Conservation (phyloP, 1,140 invertebrate species). For the Trichogramma pretiosum region DNA sequence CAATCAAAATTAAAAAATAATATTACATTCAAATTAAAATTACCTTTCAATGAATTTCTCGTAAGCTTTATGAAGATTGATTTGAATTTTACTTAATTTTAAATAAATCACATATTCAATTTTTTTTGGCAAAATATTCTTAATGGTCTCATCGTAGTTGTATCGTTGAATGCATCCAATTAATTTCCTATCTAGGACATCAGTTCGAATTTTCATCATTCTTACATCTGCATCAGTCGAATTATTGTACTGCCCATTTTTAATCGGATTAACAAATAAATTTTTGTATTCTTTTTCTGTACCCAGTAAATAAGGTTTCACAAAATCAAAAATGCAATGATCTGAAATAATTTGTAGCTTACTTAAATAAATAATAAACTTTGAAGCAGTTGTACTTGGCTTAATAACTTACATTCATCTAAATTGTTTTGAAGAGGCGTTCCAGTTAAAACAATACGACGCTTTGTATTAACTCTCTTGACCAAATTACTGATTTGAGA, state of each 20-base stretch:
- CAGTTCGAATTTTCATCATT: conserved; percentile 87
- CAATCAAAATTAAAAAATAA: too few species aligned
- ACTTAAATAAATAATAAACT: conserved; percentile 9
- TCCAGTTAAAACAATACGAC: conserved; percentile 84
- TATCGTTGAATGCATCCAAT: conserved; percentile 80
- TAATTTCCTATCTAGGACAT: conserved; percentile 83
- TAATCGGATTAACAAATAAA: conserved; percentile 85
- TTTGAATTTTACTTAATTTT: conserved; percentile 71
- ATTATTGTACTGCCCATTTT: conserved; percentile 87
- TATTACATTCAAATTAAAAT: too few species aligned
- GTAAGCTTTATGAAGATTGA: too few species aligned
- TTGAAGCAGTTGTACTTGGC: too few species aligned
- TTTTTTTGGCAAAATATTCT: conserved; percentile 86
- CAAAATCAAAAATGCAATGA: conserved; percentile 95
- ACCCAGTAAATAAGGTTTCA: conserved; percentile 85
- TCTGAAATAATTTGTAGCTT: conserved; percentile 48
- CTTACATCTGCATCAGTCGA: conserved; percentile 78
- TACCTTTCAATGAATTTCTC: too few species aligned
- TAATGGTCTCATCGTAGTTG: conserved; percentile 84
- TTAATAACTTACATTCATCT: conserved; percentile 76
- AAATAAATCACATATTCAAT: conserved; percentile 89
- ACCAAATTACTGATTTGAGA: conserved; percentile 75
- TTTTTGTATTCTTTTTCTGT: conserved; percentile 83
- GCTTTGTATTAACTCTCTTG: conserved; percentile 61
- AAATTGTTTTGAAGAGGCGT: conserved; percentile 94